Evolutionary conservation across 2,113 vertebrate species (phyloP), one percentile per base, ranked within the genome.

Genomic region (Anthoscopus minutus): DNA sequence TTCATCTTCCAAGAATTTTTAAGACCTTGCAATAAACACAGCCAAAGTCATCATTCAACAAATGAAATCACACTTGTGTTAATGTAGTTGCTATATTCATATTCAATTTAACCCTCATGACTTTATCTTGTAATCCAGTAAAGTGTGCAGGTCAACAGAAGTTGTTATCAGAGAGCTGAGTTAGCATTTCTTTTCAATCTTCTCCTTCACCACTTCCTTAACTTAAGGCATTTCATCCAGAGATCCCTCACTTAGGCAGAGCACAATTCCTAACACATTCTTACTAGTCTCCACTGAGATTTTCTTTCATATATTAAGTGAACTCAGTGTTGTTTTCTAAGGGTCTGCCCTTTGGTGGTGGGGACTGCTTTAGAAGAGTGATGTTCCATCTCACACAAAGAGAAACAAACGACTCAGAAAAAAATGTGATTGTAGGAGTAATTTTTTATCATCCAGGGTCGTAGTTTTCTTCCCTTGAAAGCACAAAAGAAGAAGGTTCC

Each of bases 11-110:
- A 95, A 95, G 91, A 93, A 71, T 96, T 97, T 94, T 96, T 88
- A 92, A 96, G 92, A 97, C 67, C 42, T 97, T 94, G 90, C 83
- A 96, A 90, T 94, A 96, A 96, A 92, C 92, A 96, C 23, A 93
- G 84, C 81, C 96, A 97, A 96, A 95, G 81, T 62, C 72, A 92
- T 96, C 89, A 95, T 88, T 96, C 91, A 95, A 96, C 91, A 93
- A 97, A 92, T 95, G 81, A 93, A 91, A 95, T 96, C 92, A 94
- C 85, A 79, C 70, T 92, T 95, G 71, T 88, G 77, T 91, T 89
- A 88, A 54, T 57, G 65, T 31, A 24, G n/a, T 92, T 97, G 84
- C 91, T 96, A 60, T 93, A 89, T 93, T 86, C 87, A 94, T 80
- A 92, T 53, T 79, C 93, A 92, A 71, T 90, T 96, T 94, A 94